phyloP scores from a whole-genome alignment of 2,797 vertebrate species.

The Somateria mollissima region DNA sequence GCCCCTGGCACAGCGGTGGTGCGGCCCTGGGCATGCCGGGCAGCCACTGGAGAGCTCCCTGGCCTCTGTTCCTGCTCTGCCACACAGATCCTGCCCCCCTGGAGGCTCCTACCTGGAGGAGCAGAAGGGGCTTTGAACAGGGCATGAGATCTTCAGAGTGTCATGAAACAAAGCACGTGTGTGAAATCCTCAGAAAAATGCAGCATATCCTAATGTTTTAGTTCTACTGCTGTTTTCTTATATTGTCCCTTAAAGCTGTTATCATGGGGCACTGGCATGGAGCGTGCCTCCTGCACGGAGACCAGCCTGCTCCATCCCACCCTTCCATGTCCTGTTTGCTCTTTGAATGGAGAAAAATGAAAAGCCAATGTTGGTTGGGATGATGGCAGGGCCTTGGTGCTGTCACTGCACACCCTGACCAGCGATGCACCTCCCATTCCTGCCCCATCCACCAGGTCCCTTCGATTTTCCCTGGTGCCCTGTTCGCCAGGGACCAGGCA shows the following conservation, averaged over 20 bases:
- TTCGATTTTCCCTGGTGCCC: background rate
- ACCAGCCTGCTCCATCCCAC: background rate
- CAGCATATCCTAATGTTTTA: background rate
- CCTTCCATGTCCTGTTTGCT: background rate
- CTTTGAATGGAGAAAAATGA: background rate
- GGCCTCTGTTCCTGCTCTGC: background rate
- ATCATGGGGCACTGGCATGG: fast-evolving
- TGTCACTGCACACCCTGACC: fast-evolving
- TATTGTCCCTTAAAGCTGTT: fast-evolving
- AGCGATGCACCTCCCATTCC: fast-evolving
- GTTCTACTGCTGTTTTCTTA: background rate
- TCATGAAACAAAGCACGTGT: background rate
- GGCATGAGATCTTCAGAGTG: background rate
- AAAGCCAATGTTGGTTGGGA: background rate
- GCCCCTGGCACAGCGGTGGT: background rate
- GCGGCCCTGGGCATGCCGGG: background rate
- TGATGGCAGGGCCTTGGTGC: fast-evolving
- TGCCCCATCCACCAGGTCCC: background rate
- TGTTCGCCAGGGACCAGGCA: fast-evolving
- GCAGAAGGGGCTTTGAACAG: background rate
- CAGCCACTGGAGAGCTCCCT: no score
- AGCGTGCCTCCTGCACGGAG: fast-evolving
- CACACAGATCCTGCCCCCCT: fast-evolving
- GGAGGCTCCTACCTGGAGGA: background rate
- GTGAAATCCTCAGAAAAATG: background rate